Evolutionary conservation across 2,888 invertebrate species (phyloP).

Genomic region (Erebia palarica): DNA sequence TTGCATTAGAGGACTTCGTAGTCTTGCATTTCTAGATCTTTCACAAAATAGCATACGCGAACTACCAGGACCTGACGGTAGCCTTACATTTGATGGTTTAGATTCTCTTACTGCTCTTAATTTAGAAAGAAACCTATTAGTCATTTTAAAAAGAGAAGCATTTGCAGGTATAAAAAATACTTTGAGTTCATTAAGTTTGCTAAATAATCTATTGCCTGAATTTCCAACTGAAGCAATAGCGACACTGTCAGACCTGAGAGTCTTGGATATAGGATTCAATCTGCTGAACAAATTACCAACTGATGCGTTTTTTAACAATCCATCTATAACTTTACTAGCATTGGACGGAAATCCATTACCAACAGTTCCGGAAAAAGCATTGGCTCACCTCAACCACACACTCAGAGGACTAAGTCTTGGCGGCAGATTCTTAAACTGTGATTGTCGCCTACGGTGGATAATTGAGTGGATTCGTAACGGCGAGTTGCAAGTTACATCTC

Average conservation of each 20-base stretch:
- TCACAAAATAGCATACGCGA: constrained; percentile 94
- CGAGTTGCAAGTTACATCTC: constrained; percentile 95
- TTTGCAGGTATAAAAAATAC: constrained; percentile 91
- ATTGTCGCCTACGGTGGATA: constrained; percentile 94
- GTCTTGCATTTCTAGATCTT: constrained; percentile 93
- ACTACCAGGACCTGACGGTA: constrained; percentile 87
- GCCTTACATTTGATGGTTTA: constrained; percentile 88
- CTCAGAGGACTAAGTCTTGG: constrained; percentile 93
- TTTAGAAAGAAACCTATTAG: constrained; percentile 93
- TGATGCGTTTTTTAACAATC: constrained; percentile 91
- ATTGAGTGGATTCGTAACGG: constrained; percentile 94
- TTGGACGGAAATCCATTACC: constrained; percentile 95
- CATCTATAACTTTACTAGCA: constrained; percentile 92
- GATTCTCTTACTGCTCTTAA: constrained; percentile 93
- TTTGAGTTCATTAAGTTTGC: constrained; percentile 92
- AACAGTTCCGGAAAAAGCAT: constrained; percentile 90
- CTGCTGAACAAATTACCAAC: constrained; percentile 90
- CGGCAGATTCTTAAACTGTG: constrained; percentile 93
- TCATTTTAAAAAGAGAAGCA: constrained; percentile 87
- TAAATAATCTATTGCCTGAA: constrained; percentile 94
- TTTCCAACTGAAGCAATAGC: constrained; percentile 92
- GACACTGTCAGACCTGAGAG: constrained; percentile 89
- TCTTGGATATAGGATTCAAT: constrained; percentile 96
- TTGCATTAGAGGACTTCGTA: constrained; percentile 88
- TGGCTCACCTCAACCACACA: constrained; percentile 90